Percentiles rank a stretch among this genome's conserved stretches.
phyloP scores from a whole-genome alignment of 2,797 vertebrate species.

The Chelmon rostratus region DNA sequence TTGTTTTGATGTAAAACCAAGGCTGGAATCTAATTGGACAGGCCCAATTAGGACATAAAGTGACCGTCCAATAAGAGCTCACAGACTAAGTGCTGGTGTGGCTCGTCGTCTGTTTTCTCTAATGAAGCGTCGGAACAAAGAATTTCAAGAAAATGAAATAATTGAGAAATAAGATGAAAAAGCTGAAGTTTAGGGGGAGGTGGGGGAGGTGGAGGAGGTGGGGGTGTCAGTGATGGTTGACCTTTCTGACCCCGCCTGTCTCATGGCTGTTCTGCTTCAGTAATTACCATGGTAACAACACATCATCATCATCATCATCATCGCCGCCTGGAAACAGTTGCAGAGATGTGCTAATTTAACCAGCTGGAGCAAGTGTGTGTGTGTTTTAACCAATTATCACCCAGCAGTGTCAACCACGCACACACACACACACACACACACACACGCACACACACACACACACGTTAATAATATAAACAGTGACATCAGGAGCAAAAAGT shows the following conservation, averaged over 20 bases:
- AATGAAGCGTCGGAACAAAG: conserved; percentile 9
- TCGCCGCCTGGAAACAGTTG: conserved; percentile 39
- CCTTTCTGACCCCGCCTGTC: conserved; percentile 54
- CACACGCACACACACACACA: background rate
- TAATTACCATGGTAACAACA: conserved; percentile 65
- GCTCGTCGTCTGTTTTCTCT: background rate
- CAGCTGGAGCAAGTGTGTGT: background rate
- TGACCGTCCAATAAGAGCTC: background rate
- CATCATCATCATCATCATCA: conserved; percentile 51
- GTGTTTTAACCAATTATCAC: conserved; percentile 41
- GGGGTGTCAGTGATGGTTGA: conserved; percentile 26
- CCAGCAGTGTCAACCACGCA: conserved; percentile 7
- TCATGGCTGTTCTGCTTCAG: conserved; percentile 59
- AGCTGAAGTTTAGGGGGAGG: background rate
- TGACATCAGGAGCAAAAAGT: conserved; percentile 15
- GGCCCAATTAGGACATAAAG: background rate
- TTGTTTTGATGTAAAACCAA: no score
- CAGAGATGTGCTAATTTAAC: conserved; percentile 49
- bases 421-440: conserved; percentile 3
- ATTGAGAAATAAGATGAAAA: background rate
- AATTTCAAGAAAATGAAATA: background rate
- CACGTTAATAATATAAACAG: conserved; percentile 11
- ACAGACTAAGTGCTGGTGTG: background rate
- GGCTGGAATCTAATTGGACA: background rate
- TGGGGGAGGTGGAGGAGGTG: no score